phyloP scores from a whole-genome alignment of 2,113 vertebrate species.

The Chunga burmeisteri region DNA sequence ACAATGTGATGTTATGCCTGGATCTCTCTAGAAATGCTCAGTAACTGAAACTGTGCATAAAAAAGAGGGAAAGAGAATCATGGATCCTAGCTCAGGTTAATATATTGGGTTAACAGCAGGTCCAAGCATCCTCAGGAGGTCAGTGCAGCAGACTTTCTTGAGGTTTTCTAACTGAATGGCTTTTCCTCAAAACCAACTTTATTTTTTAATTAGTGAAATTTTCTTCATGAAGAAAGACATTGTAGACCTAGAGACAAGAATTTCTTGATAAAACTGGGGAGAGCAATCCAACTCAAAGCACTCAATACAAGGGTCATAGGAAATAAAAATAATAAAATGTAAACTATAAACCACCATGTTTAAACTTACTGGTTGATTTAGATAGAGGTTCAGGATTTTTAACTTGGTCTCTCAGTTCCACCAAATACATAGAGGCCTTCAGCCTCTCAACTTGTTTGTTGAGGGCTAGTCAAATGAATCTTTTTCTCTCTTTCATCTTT shows the following conservation, averaged over 20 bases:
- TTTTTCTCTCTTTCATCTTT: background rate
- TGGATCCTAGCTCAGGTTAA: background rate
- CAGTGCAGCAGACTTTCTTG: background rate
- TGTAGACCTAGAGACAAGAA: background rate
- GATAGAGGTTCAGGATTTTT: background rate
- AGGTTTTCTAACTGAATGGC: background rate
- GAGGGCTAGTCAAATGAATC: background rate
- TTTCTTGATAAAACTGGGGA: background rate
- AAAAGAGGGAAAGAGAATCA: background rate
- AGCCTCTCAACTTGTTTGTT: background rate
- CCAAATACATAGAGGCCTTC: background rate
- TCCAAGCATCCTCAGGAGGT: background rate
- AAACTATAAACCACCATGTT: background rate
- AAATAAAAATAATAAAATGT: background rate
- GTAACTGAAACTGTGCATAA: background rate
- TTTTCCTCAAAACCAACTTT: background rate
- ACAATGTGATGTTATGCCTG: background rate
- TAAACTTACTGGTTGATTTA: background rate
- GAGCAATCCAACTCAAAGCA: background rate
- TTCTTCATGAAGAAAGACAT: background rate
- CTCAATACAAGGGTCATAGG: background rate
- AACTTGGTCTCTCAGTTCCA: background rate
- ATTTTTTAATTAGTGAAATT: background rate
- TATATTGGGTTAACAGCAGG: background rate
- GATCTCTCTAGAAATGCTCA: background rate